A percentile compares a stretch with the other conserved stretches of the same genome.
These are phyloP conservation scores for Halesus radiatus DNA, from an alignment of 1,140 invertebrate genomes.

Conservation along the genomic window DNA sequence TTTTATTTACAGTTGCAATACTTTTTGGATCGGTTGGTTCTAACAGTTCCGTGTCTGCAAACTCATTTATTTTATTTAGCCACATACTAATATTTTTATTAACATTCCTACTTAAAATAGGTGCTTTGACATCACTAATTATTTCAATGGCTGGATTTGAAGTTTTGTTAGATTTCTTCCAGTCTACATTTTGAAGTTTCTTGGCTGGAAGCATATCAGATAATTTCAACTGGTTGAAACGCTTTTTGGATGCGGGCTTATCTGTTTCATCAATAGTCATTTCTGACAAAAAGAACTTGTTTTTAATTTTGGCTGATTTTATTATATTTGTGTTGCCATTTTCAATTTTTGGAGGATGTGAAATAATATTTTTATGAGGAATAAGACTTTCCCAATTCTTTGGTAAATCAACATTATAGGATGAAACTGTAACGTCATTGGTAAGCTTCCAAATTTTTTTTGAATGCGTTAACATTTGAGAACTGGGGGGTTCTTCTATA, in stretches of 20 bases:
- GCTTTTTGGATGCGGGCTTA: not conserved
- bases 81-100: conserved; percentile 5
- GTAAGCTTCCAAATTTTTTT: not conserved
- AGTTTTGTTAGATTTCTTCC: not conserved
- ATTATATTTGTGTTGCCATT: not conserved
- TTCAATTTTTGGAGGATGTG: too few species aligned
- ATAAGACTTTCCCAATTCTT: not conserved
- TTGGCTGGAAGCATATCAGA: conserved; percentile 30
- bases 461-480: not conserved
- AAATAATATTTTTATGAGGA: too few species aligned
- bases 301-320: not conserved
- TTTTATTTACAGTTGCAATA: not conserved
- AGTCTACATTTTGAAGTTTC: not conserved
- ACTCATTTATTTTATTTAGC: conserved; percentile 11
- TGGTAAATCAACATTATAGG: not conserved
- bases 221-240: conserved; percentile 21
- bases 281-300: not conserved
- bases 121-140: not conserved
- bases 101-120: not conserved
- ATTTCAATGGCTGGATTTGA: not conserved
- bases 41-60: conserved; percentile 11
- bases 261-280: conserved; percentile 25
- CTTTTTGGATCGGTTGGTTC: not conserved
- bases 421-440: not conserved
- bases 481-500: not conserved